Percentiles rank a stretch among this genome's conserved stretches.
These are phyloP conservation scores for Pedetes capensis DNA, from an alignment of 2,113 vertebrate genomes.

Conservation along the genomic window DNA sequence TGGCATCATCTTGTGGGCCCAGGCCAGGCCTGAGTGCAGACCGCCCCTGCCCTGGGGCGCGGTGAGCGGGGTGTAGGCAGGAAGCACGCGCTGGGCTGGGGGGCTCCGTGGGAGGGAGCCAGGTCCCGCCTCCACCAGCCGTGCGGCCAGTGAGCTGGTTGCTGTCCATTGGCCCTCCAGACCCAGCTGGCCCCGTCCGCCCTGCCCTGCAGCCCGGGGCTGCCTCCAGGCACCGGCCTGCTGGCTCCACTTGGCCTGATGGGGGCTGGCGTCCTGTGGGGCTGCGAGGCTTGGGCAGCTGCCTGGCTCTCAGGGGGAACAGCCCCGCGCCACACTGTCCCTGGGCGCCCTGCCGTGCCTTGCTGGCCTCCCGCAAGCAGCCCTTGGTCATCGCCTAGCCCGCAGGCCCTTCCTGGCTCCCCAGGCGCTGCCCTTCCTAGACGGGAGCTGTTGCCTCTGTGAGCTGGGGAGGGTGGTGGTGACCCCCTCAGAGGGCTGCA, in stretches of 20 bases:
- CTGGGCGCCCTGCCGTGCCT: fast-evolving
- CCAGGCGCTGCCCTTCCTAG: neutral
- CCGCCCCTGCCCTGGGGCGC: no score
- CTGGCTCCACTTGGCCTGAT: no score
- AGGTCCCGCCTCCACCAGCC: neutral
- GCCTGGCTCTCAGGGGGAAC: neutral
- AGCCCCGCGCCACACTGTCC: fast-evolving
- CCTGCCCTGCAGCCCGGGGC: neutral
- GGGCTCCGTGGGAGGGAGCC: no score
- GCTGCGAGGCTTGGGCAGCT: neutral
- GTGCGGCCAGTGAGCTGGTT: no score
- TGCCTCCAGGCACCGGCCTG: no score
- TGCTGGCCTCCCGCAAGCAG: fast-evolving
- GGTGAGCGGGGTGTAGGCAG: no score
- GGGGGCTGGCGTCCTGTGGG: neutral
- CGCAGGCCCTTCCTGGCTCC: no score
- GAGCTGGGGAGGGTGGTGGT: neutral
- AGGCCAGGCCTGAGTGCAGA: no score
- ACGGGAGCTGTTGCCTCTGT: neutral
- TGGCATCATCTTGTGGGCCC: no score
- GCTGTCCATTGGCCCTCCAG: neutral
- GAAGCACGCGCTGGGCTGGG: neutral
- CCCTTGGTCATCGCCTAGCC: neutral
- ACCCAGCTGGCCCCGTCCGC: neutral
- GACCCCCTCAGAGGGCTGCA: fast-evolving